phyloP scores from a whole-genome alignment of 2,113 vertebrate species.

The Ranitomeya variabilis region DNA sequence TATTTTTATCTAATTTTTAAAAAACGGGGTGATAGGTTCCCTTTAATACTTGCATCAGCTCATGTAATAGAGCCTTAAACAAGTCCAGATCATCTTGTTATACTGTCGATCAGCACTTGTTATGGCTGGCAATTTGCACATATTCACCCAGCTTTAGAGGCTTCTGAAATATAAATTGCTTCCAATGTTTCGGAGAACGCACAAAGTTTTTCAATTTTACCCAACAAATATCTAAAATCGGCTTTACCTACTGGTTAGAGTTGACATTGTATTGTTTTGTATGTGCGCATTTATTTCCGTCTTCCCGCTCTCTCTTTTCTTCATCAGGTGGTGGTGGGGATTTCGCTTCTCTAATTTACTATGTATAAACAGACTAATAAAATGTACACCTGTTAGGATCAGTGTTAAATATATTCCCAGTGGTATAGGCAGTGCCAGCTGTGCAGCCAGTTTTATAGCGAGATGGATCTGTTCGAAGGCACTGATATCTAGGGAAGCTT shows the following conservation, averaged over 20 bases:
- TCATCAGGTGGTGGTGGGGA: not conserved
- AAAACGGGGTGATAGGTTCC: too few species aligned
- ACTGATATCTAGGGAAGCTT: constrained; percentile 44
- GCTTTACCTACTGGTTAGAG: not conserved
- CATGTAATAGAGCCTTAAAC: too few species aligned
- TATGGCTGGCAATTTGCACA: too few species aligned
- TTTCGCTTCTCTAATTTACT: constrained; percentile 36
- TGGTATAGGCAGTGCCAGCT: constrained; percentile 63
- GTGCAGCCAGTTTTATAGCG: constrained; percentile 61
- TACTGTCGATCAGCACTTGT: too few species aligned
- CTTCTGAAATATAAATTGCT: too few species aligned
- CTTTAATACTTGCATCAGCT: too few species aligned
- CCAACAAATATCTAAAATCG: too few species aligned
- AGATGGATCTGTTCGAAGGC: constrained; percentile 60
- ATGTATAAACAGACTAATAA: constrained; percentile 65
- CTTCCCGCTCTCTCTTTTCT: not conserved
- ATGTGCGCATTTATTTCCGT: not conserved
- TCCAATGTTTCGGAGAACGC: too few species aligned
- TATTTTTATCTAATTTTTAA: too few species aligned
- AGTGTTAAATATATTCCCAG: constrained; percentile 64
- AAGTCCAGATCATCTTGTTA: too few species aligned
- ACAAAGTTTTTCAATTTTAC: too few species aligned
- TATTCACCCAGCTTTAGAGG: too few species aligned
- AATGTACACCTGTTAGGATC: constrained; percentile 67
- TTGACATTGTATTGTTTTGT: not conserved